phyloP scores from a whole-genome alignment of 1,140 invertebrate genomes.

The Eumaeus atala region DNA sequence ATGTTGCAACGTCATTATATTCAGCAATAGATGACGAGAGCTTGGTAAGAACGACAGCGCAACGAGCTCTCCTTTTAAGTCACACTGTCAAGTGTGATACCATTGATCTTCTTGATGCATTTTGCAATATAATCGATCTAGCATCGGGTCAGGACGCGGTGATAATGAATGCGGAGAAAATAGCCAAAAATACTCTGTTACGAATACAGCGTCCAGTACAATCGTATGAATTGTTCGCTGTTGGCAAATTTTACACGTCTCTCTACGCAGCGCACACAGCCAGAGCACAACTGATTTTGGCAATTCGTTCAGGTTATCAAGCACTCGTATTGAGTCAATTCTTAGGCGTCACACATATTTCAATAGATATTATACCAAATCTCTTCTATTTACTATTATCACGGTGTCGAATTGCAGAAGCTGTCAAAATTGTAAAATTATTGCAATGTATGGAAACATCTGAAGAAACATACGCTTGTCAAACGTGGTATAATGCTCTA shows the following conservation, averaged over 20 bases:
- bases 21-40: constrained; percentile 45
- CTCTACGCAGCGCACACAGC: constrained; percentile 51
- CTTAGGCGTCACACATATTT: constrained; percentile 47
- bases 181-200: constrained; percentile 37
- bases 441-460: constrained; percentile 38
- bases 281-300: constrained; percentile 41
- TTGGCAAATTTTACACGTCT: constrained; percentile 58
- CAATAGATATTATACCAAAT: constrained; percentile 59
- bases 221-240: constrained; percentile 53
- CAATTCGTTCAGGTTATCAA: constrained; percentile 57
- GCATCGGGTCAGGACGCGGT: constrained; percentile 41
- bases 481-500: constrained; percentile 66
- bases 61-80: constrained; percentile 47
- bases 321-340: constrained; percentile 54
- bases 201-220: constrained; percentile 36
- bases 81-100: constrained; percentile 44
- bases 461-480: constrained; percentile 35
- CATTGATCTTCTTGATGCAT: constrained; percentile 48
- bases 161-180: constrained; percentile 44
- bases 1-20: constrained; percentile 51
- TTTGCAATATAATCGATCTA: constrained; percentile 50
- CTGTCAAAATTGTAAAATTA: constrained; percentile 47
- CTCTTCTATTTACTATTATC: constrained; percentile 55
- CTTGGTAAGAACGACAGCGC: constrained; percentile 40
- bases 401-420: constrained; percentile 56